A percentile compares a stretch with the other conserved stretches of the same genome.
phyloP scores from a whole-genome alignment of 1,140 invertebrate genomes.

The Hylaeus anthracinus region DNA sequence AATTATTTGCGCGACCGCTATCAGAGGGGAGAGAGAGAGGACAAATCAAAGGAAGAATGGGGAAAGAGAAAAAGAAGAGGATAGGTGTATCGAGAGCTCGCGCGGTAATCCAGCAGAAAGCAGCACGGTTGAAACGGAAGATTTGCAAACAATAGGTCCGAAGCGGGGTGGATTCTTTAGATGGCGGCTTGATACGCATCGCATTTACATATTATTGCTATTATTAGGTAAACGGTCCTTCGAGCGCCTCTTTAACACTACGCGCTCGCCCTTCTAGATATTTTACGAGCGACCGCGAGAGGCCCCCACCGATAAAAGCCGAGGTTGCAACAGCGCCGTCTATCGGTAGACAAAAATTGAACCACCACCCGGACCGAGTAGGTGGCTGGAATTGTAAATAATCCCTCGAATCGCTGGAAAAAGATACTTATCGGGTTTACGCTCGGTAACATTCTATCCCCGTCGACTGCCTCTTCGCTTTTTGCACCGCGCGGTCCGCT shows the following conservation, averaged over 20 bases:
- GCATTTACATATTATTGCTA: conserved; percentile 81
- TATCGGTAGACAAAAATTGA: conserved; percentile 68
- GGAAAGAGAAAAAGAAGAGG: conserved; percentile 10
- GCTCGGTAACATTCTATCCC: conserved; percentile 35
- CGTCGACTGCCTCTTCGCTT: conserved; percentile 16
- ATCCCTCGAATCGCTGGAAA: conserved; percentile 65
- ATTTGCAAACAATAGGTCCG: conserved; percentile 79
- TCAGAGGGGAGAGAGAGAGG: not conserved
- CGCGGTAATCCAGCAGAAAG: conserved; percentile 50
- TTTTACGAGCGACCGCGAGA: conserved; percentile 71
- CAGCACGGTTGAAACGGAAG: conserved; percentile 67
- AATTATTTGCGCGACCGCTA: conserved; percentile 25
- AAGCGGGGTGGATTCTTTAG: conserved; percentile 77
- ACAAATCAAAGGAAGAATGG: not conserved
- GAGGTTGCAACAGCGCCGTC: conserved; percentile 44
- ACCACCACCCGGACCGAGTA: conserved; percentile 62
- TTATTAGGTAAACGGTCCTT: conserved; percentile 80
- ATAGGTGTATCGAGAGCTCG: conserved; percentile 23
- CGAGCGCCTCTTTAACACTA: conserved; percentile 78
- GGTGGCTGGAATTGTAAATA: conserved; percentile 73
- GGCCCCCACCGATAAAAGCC: conserved; percentile 57
- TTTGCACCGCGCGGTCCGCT: not conserved
- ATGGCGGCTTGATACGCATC: conserved; percentile 79
- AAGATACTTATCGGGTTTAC: conserved; percentile 68
- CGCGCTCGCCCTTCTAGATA: conserved; percentile 72